Base-by-base conservation (phyloP, 2,888 invertebrate genomes). In the Stratiomys singularior region DNA sequence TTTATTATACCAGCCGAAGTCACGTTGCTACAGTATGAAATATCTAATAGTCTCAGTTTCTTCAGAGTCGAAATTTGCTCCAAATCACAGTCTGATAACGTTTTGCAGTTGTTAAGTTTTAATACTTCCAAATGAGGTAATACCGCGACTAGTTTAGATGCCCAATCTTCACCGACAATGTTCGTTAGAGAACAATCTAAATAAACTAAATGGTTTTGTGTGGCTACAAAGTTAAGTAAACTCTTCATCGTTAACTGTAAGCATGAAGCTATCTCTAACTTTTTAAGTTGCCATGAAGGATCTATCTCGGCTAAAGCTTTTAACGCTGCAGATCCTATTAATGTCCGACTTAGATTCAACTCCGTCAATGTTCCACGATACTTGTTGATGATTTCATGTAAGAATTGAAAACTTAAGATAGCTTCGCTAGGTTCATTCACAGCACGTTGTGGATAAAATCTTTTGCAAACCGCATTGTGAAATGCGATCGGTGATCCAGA, bases 401-500 rank as follows among this genome's bases (percentile, higher is more conserved):
- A 87, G 82, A 91, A 92, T 81, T 89, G 89, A 83, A 93, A 94
- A 47, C 94, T 93, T 28, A 94, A 84, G 1, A 94, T 91, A 82
- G 92, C 91, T 82, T 92, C 92, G 64, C 92, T 93, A 78, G 91
- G 90, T 82, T 88, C 83, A 25, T 82, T 81, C 23, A 83, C 83
- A 66, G 84, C 83, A 60, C 84, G 85, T 63, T 88, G 85, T 0
- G 92, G 91, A 86, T 93, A 93, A 85, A 93, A 93, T 78, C 91
- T 91, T 80, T 91, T 90, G 58, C 92, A 91, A 47, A 92, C 88
- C 5, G 92, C 92, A 79, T 89, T 87, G 83, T 93, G 93, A 84
- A 93, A 94, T 37, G 93, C 91, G 71, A 94, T 89, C 78, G 92
- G 92, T 81, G 92, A 92, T 9, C 90, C 90, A 30, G 91, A 90